Evolutionary conservation across 2,113 vertebrate species (phyloP).

Genomic region (Progne subis): DNA sequence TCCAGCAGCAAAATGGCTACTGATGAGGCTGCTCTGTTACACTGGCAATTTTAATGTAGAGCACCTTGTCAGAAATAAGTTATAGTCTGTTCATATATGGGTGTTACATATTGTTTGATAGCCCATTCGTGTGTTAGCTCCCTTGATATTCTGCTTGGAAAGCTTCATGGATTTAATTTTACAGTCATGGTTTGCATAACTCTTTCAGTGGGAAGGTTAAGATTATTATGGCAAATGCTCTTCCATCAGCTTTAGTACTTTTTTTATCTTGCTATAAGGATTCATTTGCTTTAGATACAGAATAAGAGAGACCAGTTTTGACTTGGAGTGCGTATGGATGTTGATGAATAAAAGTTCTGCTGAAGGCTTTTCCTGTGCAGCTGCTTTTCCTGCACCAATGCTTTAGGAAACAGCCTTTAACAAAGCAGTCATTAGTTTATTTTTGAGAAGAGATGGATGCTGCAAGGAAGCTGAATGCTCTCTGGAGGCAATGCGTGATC

Average conservation of each 20-base stretch:
- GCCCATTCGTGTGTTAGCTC: background rate
- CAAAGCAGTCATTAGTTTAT: background rate
- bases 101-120: background rate
- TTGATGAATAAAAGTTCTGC: background rate
- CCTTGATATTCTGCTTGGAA: background rate
- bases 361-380: background rate
- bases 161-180: background rate
- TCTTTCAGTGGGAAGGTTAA: background rate
- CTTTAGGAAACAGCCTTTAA: background rate
- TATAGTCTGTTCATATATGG: background rate
- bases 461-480: background rate
- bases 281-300: background rate
- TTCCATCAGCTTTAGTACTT: background rate
- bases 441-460: background rate
- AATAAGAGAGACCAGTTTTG: background rate
- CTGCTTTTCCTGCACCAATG: background rate
- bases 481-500: background rate
- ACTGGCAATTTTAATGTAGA: background rate
- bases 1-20: background rate
- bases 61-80: background rate
- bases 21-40: background rate
- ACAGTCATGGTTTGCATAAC: background rate
- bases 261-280: background rate
- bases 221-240: background rate
- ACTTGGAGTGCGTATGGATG: background rate